Percentiles rank a stretch among this genome's conserved stretches.
These are phyloP conservation scores for Drosophila quinaria DNA, from an alignment of 2,888 invertebrate genomes.

Conservation along the genomic window DNA sequence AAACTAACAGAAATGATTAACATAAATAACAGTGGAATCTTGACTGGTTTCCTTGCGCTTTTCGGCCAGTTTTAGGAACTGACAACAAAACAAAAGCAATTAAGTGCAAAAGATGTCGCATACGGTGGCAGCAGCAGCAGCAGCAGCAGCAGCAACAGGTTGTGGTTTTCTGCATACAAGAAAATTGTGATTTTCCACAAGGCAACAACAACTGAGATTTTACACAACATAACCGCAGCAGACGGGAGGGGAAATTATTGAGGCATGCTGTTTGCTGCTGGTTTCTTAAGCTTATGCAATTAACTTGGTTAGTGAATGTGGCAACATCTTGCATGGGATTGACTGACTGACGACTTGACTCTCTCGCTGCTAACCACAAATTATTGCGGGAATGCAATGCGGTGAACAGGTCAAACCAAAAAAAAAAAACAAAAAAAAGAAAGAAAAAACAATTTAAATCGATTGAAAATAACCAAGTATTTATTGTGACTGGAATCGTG, in stretches of 20 bases:
- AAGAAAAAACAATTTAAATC: slow-evolving; percentile 44
- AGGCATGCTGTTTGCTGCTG: slow-evolving; percentile 64
- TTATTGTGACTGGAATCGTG: slow-evolving; percentile 38
- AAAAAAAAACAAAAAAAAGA: not conserved
- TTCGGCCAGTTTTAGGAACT: slow-evolving; percentile 1
- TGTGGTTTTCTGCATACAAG: slow-evolving; percentile 32
- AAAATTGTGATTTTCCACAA: slow-evolving; percentile 30
- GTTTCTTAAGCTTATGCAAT: slow-evolving; percentile 70
- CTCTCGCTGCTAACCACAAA: slow-evolving; percentile 52
- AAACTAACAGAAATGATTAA: slow-evolving; percentile 68
- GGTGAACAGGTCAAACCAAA: slow-evolving; percentile 19
- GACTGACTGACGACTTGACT: slow-evolving; percentile 30
- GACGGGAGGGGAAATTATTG: slow-evolving; percentile 52
- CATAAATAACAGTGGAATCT: slow-evolving; percentile 44
- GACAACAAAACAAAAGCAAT: slow-evolving; percentile 29
- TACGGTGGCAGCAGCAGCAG: no score
- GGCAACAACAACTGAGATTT: slow-evolving; percentile 7
- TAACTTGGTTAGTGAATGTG: slow-evolving; percentile 66
- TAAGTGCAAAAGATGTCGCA: slow-evolving; percentile 63
- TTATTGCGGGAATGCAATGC: slow-evolving; percentile 32
- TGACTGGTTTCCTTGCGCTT: slow-evolving; percentile 8
- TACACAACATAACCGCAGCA: slow-evolving; percentile 27
- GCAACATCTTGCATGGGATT: slow-evolving; percentile 65
- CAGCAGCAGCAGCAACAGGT: no score
- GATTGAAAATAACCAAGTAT: slow-evolving; percentile 51